These are phyloP conservation scores for Protosalanx chinensis DNA, from an alignment of 2,797 vertebrate species.

Conservation along the genomic window DNA sequence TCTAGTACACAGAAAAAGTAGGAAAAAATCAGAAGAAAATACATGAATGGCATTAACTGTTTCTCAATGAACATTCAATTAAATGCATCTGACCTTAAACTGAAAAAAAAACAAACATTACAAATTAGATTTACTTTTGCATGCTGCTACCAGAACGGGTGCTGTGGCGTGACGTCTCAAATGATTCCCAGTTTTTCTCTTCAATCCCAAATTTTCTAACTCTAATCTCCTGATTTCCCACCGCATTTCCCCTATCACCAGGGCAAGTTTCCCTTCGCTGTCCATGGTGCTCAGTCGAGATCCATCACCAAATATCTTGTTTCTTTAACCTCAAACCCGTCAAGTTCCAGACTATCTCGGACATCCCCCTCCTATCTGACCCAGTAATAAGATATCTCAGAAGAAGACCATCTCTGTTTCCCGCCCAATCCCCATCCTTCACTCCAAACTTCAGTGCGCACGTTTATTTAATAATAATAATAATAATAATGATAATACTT, in stretches of 20 bases:
- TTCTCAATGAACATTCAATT: background rate
- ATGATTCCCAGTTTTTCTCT: conserved; percentile 55
- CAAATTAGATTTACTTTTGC: conserved; percentile 65
- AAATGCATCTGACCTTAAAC: background rate
- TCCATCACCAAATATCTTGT: background rate
- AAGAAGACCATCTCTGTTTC: background rate
- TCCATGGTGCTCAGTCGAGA: conserved; percentile 64
- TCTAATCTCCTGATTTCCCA: conserved; percentile 76
- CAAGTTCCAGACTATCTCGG: background rate
- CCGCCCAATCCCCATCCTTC: background rate
- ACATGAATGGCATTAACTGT: conserved; percentile 10
- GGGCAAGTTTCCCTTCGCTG: conserved; percentile 58
- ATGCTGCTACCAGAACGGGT: conserved; percentile 38
- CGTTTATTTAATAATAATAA: background rate
- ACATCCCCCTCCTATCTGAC: conserved; percentile 24
- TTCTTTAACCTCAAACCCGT: background rate
- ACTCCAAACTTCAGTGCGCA: background rate
- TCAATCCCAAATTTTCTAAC: conserved; percentile 76
- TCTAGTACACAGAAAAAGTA: too few relatives aligned
- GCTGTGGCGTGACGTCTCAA: conserved; percentile 44
- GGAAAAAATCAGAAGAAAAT: conserved; percentile 6
- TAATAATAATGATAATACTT: too few relatives aligned
- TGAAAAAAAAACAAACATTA: background rate
- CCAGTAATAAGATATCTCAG: conserved; percentile 12
- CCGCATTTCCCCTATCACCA: conserved; percentile 73